Evolutionary conservation across 2,113 vertebrate species (phyloP).

Genomic region (Gymnarchus niloticus): DNA sequence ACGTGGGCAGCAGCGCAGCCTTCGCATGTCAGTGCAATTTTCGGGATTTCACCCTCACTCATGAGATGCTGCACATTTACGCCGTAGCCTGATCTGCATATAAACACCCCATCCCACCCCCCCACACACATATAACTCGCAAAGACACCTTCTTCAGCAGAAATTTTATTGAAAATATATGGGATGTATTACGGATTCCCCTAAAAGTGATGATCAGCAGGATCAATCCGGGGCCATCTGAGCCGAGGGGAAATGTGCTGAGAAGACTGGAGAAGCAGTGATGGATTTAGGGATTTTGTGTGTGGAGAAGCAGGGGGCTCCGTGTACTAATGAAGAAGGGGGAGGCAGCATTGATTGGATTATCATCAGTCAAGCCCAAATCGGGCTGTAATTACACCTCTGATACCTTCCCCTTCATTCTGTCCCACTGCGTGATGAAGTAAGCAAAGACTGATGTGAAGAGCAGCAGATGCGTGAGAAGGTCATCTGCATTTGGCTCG

Average conservation of each 20-base stretch:
- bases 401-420: not conserved
- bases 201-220: constrained; percentile 48
- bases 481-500: too few species aligned
- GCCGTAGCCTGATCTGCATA: constrained; percentile 13
- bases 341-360: constrained; percentile 8
- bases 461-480: too few species aligned
- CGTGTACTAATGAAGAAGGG: constrained; percentile 11
- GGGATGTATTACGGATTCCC: constrained; percentile 41
- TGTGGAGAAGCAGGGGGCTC: not conserved
- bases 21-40: not conserved
- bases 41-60: not conserved
- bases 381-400: not conserved
- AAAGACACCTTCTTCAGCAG: constrained; percentile 43
- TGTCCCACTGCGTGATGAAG: not conserved
- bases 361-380: constrained; percentile 9
- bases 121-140: constrained; percentile 35
- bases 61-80: not conserved
- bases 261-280: not conserved
- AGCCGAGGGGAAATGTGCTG: constrained; percentile 12
- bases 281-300: not conserved
- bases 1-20: not conserved
- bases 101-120: not conserved
- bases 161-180: constrained; percentile 32
- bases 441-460: too few species aligned
- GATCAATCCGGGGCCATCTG: constrained; percentile 39